These are phyloP conservation scores for Luidia sarsii DNA, from an alignment of 53 echinoderm and acorn worm genomes.

Conservation along the genomic window DNA sequence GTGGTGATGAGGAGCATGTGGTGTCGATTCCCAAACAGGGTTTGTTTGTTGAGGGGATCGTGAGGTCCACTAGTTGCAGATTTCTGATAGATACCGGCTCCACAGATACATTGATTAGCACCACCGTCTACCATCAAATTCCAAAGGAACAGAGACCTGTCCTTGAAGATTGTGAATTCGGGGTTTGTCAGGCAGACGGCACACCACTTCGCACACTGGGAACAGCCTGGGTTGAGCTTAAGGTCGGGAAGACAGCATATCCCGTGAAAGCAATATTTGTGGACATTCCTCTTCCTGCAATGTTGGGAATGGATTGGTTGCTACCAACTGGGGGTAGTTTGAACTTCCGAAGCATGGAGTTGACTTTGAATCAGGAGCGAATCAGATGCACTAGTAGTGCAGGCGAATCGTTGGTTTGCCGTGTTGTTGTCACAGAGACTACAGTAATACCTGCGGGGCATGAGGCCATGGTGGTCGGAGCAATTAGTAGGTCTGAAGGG, in stretches of 20 bases:
- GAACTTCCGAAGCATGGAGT: constrained; percentile 3
- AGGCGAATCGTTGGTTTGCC: constrained; percentile 7
- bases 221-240: constrained; percentile 44
- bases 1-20: too few relatives aligned
- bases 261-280: constrained; percentile 50
- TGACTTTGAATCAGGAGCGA: constrained; percentile 8
- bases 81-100: constrained; percentile 64
- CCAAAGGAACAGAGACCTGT: constrained; percentile 18
- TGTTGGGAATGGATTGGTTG: constrained; percentile 45
- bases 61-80: constrained; percentile 18
- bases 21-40: neutral
- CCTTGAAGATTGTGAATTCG: neutral
- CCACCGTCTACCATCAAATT: constrained; percentile 33
- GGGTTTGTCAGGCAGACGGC: constrained; percentile 50
- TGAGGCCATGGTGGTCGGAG: constrained; percentile 19
- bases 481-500: neutral
- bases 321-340: neutral
- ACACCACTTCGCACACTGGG: constrained; percentile 33
- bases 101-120: constrained; percentile 49
- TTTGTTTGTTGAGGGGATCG: constrained; percentile 35
- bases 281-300: constrained; percentile 21
- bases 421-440: constrained; percentile 25
- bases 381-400: neutral
- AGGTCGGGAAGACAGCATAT: constrained; percentile 25
- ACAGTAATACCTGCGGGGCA: constrained; percentile 13